Evolutionary conservation across 2,888 invertebrate species (phyloP).

Genomic region (Synanthedon formicaeformis): DNA sequence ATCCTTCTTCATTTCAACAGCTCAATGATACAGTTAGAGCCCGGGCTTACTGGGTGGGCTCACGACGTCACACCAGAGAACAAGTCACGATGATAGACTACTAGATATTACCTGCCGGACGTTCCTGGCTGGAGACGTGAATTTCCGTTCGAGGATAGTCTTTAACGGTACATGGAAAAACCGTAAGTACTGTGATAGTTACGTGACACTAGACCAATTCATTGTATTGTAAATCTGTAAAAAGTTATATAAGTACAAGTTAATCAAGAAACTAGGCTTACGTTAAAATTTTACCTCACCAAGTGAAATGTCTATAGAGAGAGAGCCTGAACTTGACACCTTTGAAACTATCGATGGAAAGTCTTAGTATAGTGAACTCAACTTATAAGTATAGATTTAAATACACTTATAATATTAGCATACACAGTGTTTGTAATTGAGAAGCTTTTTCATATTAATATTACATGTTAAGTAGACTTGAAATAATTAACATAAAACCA

Average conservation of each 20-base stretch:
- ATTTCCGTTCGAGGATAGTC: conserved; percentile 7
- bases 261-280: too few species aligned
- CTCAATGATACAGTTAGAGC: conserved; percentile 9
- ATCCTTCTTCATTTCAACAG: neutral
- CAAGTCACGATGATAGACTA: conserved; percentile 49
- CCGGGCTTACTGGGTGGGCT: conserved; percentile 37
- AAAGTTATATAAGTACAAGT: too few species aligned
- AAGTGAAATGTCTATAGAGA: neutral
- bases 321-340: neutral
- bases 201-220: too few species aligned
- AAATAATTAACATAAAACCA: too few species aligned
- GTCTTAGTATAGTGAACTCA: too few species aligned
- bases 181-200: neutral
- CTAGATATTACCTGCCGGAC: conserved; percentile 25
- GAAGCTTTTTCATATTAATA: too few species aligned
- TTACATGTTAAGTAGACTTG: too few species aligned
- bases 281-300: too few species aligned
- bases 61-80: conserved; percentile 20
- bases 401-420: too few species aligned
- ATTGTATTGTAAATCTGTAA: too few species aligned
- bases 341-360: neutral
- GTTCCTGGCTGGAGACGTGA: conserved; percentile 5
- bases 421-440: too few species aligned
- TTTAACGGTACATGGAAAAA: neutral
- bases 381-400: too few species aligned